Evolutionary conservation across 2,113 vertebrate species (phyloP), one percentile per base, ranked within the genome.

Genomic region (Halcyon senegalensis): DNA sequence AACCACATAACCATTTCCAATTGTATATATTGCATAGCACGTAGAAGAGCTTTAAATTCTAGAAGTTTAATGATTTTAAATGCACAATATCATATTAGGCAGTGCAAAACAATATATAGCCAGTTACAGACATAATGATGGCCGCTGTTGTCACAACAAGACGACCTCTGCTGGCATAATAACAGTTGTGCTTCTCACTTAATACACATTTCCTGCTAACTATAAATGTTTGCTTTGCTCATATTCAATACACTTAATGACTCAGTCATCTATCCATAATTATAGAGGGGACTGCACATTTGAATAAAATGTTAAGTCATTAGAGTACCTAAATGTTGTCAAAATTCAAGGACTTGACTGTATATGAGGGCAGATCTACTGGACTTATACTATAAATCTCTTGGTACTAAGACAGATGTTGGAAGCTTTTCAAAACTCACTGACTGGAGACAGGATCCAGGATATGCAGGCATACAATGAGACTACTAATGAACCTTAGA

Each of bases 381-480:
- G 80, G 84, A 96, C 96, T 92, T 73, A 91, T 33, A 93, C 23
- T 53, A 64, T 48, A 96, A 97, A 95, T 94, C 87, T 97, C 60
- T 56, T 93, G 80, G 70, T 92, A 89, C 62, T 48, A 69, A 69
- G 86, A 95, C 58, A 78, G 89, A 97, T 94, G 95, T 64, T 97
- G 96, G 95, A 96, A 95, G 73, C 88, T 96, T 93, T 97, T 98
- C 97, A 90, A 94, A 90, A 88, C 33, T 23, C 31, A 75, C 79
- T 13, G 15, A 7, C 84, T 92, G 77, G 92, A 97, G 91, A 95
- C 91, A 92, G 88, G 87, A 94, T 96, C 84, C 96, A 96, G 94
- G 87, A 96, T 92, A 83, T 78, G 58, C 68, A 93, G 79, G 90
- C 72, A 4, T 95, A 95, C 96, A 97, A 56, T 89, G 64, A 96